Conservation (phyloP, 2,113 vertebrate species). For the Corynorhinus townsendii region DNA sequence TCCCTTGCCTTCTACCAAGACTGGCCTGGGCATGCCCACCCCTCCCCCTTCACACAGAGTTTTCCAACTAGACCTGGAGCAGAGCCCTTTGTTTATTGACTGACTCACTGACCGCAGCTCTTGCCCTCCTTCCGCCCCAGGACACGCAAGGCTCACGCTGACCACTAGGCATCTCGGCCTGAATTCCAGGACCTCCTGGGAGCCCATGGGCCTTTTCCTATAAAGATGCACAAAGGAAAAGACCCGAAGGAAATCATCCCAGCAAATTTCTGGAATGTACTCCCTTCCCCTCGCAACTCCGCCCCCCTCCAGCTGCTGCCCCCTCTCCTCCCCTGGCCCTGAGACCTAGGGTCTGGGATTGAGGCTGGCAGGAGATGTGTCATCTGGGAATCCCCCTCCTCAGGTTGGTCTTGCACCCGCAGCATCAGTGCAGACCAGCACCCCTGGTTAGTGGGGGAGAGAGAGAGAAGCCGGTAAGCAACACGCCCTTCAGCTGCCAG, state of each 20-base stretch:
- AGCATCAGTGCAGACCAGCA: not conserved
- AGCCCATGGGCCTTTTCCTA: not conserved
- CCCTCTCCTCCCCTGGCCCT: not conserved
- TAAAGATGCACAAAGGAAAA: not conserved
- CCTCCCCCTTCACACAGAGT: not conserved
- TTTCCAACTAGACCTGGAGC: not conserved
- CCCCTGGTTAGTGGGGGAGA: not conserved
- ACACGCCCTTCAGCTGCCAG: no score
- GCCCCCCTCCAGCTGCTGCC: not conserved
- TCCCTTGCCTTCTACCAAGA: not conserved
- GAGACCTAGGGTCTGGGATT: not conserved
- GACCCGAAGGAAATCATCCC: not conserved
- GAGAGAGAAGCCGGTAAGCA: not conserved
- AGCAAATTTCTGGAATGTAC: not conserved
- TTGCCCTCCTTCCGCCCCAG: not conserved
- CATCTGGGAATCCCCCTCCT: not conserved
- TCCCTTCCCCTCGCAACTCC: accelerated
- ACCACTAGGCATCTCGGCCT: not conserved
- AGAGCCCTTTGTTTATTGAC: not conserved
- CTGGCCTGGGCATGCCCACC: not conserved
- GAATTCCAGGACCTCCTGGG: not conserved
- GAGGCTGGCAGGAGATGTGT: not conserved
- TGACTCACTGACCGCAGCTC: not conserved
- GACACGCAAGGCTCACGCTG: not conserved
- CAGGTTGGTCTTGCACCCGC: not conserved